A percentile compares a stretch with the other conserved stretches of the same genome.
Conservation (phyloP, 1,140 invertebrate species). For the Drosophila quadrilineata region DNA sequence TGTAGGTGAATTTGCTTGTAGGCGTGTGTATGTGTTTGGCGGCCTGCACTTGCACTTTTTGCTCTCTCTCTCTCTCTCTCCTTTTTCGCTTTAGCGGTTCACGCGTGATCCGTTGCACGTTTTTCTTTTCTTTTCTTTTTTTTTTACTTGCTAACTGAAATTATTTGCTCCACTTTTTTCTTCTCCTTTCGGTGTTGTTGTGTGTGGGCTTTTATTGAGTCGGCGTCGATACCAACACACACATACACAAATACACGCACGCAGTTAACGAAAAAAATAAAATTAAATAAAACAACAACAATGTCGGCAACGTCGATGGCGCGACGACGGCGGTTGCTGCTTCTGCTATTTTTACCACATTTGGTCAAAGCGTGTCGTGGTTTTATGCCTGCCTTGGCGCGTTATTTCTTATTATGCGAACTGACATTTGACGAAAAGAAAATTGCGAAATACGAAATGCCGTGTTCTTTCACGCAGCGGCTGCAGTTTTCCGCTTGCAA, state of each 20-base stretch:
- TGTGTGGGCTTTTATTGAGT: slow-evolving; percentile 39
- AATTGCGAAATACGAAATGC: slow-evolving; percentile 18
- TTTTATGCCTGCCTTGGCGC: slow-evolving; percentile 25
- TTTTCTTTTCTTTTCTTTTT: no score
- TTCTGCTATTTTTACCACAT: slow-evolving; percentile 70
- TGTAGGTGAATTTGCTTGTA: neutral
- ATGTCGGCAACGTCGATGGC: slow-evolving; percentile 16
- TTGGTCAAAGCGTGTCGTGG: slow-evolving; percentile 44
- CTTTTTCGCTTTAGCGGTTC: neutral
- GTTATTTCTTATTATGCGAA: slow-evolving; percentile 8
- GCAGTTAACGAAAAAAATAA: no score
- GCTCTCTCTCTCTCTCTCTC: no score
- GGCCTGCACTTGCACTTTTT: slow-evolving; percentile 40
- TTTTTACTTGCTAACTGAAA: slow-evolving; percentile 12
- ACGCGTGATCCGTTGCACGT: slow-evolving; percentile 29
- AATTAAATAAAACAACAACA: slow-evolving; percentile 9
- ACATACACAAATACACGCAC: no score
- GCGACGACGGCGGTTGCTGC: slow-evolving; percentile 28
- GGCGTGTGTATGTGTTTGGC: slow-evolving; percentile 30
- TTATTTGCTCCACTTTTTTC: slow-evolving; percentile 24
- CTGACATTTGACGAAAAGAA: slow-evolving; percentile 13
- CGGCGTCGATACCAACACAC: slow-evolving; percentile 36
- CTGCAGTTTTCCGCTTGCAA: slow-evolving; percentile 8
- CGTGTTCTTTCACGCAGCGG: slow-evolving; percentile 6
- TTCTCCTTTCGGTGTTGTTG: slow-evolving; percentile 1